Conservation (phyloP, 37 sponge, comb jelly and placozoan species). For the Amphimedon queenslandica region DNA sequence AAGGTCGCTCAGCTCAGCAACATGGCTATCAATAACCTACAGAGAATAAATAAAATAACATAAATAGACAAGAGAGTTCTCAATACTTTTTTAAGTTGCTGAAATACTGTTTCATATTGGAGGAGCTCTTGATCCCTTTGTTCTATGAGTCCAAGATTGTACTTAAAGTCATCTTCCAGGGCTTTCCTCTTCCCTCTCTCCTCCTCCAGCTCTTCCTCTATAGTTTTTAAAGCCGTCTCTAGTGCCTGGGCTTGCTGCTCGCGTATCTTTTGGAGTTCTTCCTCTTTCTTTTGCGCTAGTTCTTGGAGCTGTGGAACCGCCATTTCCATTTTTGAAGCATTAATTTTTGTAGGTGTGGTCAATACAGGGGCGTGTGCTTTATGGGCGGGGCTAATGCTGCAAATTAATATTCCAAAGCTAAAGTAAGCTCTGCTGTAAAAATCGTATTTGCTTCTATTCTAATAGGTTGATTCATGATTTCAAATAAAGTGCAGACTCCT, state of each 20-base stretch:
- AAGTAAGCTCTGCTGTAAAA: background rate
- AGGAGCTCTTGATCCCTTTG: conserved; percentile 43
- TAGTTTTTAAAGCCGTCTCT: conserved; percentile 16
- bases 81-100: conserved; percentile 17
- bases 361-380: no score
- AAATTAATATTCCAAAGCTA: no score
- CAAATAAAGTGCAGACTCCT: no score
- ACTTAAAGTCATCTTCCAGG: conserved; percentile 44
- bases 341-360: no score
- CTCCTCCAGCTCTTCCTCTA: background rate
- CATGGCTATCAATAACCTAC: conserved; percentile 16
- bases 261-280: conserved; percentile 31
- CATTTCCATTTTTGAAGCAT: no score
- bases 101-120: conserved; percentile 37
- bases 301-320: background rate
- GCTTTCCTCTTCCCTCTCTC: conserved; percentile 3
- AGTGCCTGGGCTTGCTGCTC: conserved; percentile 18
- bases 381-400: no score
- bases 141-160: conserved; percentile 40
- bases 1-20: conserved; percentile 58
- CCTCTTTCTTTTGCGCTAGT: conserved; percentile 38
- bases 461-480: no score
- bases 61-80: background rate
- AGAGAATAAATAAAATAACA: background rate
- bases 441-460: background rate